Percentiles rank a stretch among this genome's conserved stretches.
phyloP scores from a whole-genome alignment of 2,113 vertebrate species.

The Caranx ignobilis region DNA sequence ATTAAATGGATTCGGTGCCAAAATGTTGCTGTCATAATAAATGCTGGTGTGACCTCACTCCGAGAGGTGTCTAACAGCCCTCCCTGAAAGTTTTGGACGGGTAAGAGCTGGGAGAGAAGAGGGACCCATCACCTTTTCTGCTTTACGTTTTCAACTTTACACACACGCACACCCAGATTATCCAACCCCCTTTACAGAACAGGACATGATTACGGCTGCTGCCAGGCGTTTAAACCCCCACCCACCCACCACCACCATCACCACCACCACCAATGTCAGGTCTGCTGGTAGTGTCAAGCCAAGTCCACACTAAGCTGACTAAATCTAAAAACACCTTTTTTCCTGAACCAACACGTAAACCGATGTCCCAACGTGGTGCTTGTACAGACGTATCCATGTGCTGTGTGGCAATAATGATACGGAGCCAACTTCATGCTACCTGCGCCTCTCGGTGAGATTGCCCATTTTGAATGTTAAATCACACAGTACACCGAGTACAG shows the following conservation, averaged over 20 bases:
- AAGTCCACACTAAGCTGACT: not conserved
- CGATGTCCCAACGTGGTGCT: not conserved
- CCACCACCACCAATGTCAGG: not conserved
- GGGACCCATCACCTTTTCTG: not conserved
- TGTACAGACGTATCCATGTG: too few relatives aligned
- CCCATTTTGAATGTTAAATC: too few relatives aligned
- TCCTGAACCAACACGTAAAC: too few relatives aligned
- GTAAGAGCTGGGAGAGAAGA: not conserved
- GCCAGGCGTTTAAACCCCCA: constrained; percentile 34
- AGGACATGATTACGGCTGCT: not conserved
- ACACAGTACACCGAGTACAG: too few relatives aligned
- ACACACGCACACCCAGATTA: constrained; percentile 43
- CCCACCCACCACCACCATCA: not conserved
- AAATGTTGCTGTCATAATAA: constrained; percentile 1
- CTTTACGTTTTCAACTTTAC: constrained; percentile 44
- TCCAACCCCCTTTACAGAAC: not conserved
- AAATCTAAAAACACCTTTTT: not conserved
- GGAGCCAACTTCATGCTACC: not conserved
- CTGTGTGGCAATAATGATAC: not conserved
- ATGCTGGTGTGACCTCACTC: not conserved
- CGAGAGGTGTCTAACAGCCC: too few relatives aligned
- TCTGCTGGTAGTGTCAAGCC: not conserved
- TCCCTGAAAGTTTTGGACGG: not conserved
- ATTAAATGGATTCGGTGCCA: constrained; percentile 1
- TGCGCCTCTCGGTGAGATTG: not conserved